Percentiles rank a stretch among this genome's conserved stretches.
Conservation (phyloP, 2,797 vertebrate genomes). For the Hydrocynus forskahlii region DNA sequence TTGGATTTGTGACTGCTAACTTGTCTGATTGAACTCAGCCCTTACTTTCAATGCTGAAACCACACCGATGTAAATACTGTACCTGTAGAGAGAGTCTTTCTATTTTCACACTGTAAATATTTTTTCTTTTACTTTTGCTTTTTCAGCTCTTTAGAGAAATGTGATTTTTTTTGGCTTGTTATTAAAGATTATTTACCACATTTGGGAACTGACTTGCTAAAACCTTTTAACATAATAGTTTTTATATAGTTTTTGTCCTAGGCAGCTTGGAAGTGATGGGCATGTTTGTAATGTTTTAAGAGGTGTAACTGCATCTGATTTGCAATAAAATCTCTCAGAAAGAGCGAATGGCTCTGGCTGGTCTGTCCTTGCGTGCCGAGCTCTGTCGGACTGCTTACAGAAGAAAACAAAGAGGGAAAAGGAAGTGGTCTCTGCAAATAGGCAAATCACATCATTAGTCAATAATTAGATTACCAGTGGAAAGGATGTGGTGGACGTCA, state of each 20-base stretch:
- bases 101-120: slow-evolving; percentile 4
- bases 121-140: not conserved
- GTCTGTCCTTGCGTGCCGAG: not conserved
- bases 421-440: slow-evolving; percentile 12
- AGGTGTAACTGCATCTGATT: not conserved
- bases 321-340: not conserved
- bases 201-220: not conserved
- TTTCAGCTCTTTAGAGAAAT: not conserved
- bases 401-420: not conserved
- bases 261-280: not conserved
- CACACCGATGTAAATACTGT: not conserved
- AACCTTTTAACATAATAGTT: not conserved
- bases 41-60: not conserved
- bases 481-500: slow-evolving; percentile 4
- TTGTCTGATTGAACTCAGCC: not conserved
- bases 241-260: no score
- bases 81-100: not conserved
- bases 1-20: not conserved
- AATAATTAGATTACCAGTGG: slow-evolving; percentile 41
- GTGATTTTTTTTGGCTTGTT: not conserved
- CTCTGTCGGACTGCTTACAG: not conserved
- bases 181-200: not conserved
- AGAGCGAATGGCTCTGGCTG: no score
- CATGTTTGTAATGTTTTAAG: not conserved
- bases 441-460: slow-evolving; percentile 45